Conservation (phyloP, 2,888 invertebrate species). For the Amphipoea oculea region DNA sequence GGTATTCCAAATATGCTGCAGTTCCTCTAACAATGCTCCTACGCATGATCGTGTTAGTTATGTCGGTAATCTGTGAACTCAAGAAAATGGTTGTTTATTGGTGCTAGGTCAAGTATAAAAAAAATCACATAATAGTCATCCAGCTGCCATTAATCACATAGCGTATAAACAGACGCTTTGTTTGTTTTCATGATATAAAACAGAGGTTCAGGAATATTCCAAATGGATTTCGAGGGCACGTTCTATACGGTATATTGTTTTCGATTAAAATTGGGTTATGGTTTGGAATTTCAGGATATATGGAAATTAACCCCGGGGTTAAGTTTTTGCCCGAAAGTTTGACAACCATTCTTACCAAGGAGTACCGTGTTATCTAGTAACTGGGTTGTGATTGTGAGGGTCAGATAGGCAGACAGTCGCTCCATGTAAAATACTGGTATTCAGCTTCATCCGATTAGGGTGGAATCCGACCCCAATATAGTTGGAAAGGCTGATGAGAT, state of each 20-base stretch:
- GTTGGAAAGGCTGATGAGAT: background rate
- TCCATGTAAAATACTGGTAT: background rate
- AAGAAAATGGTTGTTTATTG: slow-evolving; percentile 37
- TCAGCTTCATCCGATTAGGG: background rate
- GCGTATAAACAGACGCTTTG: slow-evolving; percentile 16
- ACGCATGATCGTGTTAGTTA: slow-evolving; percentile 22
- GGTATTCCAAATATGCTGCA: too few relatives aligned
- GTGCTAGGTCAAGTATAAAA: slow-evolving; percentile 47
- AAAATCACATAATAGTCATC: slow-evolving; percentile 42
- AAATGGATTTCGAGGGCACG: slow-evolving; percentile 30
- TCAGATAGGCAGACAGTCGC: background rate
- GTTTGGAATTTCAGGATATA: background rate
- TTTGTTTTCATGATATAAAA: slow-evolving; percentile 48
- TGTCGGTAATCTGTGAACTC: slow-evolving; percentile 28
- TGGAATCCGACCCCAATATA: background rate
- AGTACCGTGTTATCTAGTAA: background rate
- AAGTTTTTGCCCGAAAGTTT: background rate
- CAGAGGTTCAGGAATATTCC: slow-evolving; percentile 50
- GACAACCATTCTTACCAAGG: background rate
- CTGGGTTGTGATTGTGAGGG: background rate
- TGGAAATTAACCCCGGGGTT: background rate
- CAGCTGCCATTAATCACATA: slow-evolving; percentile 41
- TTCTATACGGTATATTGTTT: slow-evolving; percentile 10
- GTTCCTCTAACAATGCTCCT: slow-evolving; percentile 26
- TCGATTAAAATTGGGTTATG: background rate